Base-by-base conservation (phyloP, 2,888 invertebrate genomes). In the Megastigmus dorsalis region DNA sequence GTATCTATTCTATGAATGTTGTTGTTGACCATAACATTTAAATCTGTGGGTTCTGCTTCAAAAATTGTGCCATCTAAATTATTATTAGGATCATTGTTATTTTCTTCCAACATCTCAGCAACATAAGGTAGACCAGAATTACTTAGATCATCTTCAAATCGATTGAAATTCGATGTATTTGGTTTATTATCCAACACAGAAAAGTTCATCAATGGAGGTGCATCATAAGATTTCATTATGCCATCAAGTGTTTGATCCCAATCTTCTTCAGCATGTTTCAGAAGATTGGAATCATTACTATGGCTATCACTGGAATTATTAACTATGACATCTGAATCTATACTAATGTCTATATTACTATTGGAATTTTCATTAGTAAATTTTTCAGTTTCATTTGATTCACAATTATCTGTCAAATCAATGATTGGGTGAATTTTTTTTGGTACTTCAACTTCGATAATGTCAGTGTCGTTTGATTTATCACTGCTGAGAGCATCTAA, bases 61-160 rank as follows among this genome's bases (percentile, higher is more conserved):
- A 52, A 41, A 13, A 77, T 71, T 52, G 75, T 69, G 60, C 75
- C 28, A 62, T 80, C 81, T 54, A 81, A 78, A 62, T 84, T 84
- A 67, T 83, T 84, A 57, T 84, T 84, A 0, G 83, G 81, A 73
- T 84, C 84, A 48, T 84, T 84, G 52, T 85, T 84, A 57, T 84
- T 85, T 52, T 82, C 82, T 74, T 84, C 82, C 0, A 81, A 63
- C 1, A 80, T 77, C 41, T 82, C 80, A n/a, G 66, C 23, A 41
- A 45, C 48, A 6, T 76, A 74, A 13, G 54, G 33, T 43, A 30
- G n/a, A 33, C 15, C 10, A 43, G 7, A 33, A 59, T 50, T 41
- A 15, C n/a, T 18, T 30, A 13, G n/a, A 26, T 43, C 5, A 30
- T 38, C 55, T 23, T 41, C 62, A 15, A 38, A 15, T 5, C 13